Base-by-base conservation (phyloP, 2,888 invertebrate species). In the Oscheius myriophilus region DNA sequence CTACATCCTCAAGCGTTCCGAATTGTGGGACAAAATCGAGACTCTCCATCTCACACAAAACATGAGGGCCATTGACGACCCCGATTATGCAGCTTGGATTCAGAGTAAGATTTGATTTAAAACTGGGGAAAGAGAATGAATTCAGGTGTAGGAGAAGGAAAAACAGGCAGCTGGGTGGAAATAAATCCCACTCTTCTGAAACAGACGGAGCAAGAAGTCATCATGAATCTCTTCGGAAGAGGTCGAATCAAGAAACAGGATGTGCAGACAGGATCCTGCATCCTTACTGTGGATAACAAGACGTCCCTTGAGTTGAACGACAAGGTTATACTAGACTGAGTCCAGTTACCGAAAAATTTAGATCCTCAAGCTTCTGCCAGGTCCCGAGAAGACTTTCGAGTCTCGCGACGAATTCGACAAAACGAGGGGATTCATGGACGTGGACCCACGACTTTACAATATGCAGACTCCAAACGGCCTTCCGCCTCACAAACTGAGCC, bases 221-320 rank as follows among this genome's bases (percentile, higher is more conserved):
- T 23, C 9, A 33, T 52, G 0, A 18, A 18, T 0, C 43, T 59
- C 2, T 67, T 52, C 45, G 59, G 58, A 0, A 52, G 51, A 12
- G 43, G 43, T 3, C 14, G 23, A 6, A 18, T 52, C 26, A 52
- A 51, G 6, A 25, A 51, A 21, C 9, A 12, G 14, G 33, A 41
- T 4, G 0, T 26, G 2, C 26, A 42, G 0, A 43, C 46, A 41
- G 16, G 23, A 0, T 21, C 58, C 0, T 43, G 57, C 6, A n/a
- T 69, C 25, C 52, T 69, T 9, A 65, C 69, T 14, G n/a, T 65
- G 25, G 65, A 58, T 33, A 69, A 69, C 25, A 23, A 16, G 23
- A 65, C 57, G 1, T 43, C 65, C 23, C 59, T 69, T 1, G 18
- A 51, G 3, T 1, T 69, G 9, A 61, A 52, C 14, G 53, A 69